Base-by-base conservation (phyloP, 1,140 invertebrate species). In the Megalonaias nervosa region DNA sequence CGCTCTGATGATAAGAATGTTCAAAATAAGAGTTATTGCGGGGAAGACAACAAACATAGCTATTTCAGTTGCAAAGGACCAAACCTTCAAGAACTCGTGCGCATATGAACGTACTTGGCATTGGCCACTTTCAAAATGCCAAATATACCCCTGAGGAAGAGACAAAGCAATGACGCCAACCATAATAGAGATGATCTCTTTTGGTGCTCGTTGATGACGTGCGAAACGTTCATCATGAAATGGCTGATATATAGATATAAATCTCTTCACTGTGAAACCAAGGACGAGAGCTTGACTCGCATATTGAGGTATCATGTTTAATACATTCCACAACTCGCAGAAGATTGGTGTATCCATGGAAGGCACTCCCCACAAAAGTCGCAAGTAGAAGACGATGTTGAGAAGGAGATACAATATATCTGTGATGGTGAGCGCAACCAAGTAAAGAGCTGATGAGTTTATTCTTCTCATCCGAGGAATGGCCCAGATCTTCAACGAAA, bases 181-280 rank as follows among this genome's bases (percentile, higher is more conserved):
- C 23, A 85, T 48, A 15, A 85, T 75, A 26, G 21, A 80, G 15
- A 59, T 48, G 48, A 85, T 81, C 38, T 81, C 75, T 65, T 83
- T 86, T 17, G 80, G 69, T 5, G 83, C 79, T n/a, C 84, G 65
- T 11, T 84, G 82, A 1, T 69, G 67, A 60, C 71, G 80, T 59
- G 82, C 80, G 56, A 85, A 81, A 23, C 79, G 67, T 72, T 84
- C 82, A 60, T 77, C 81, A 73, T 94, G 93, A 23, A 98, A 92
- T 1, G 97, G 97, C 90, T 97, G 96, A 88, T 97, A 98, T 1
- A 99, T 97, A 0, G 97, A 97, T 58, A 99, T 95, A 91, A 96
- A 98, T 62, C 98, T 93, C 91, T 99, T 97, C 81, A 98, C 92
- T 0, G 97, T 98, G 58, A 99, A 97, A 6, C 95, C 96, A 17